A percentile compares a stretch with the other conserved stretches of the same genome.
phyloP scores from a whole-genome alignment of 2,797 vertebrate genomes.

The Pseudochromis fuscus region DNA sequence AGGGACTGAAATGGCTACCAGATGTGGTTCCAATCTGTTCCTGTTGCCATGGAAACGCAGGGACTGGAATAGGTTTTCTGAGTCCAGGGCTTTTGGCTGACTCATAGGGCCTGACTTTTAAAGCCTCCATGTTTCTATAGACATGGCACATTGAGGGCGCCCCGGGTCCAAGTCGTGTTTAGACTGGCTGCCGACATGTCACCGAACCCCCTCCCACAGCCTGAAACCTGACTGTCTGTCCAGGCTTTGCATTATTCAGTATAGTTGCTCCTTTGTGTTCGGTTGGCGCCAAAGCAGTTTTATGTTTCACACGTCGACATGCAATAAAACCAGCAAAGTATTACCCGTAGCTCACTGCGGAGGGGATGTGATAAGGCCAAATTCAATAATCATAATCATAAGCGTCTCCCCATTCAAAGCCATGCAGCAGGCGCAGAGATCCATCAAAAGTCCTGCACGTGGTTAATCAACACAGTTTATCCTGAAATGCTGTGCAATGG shows the following conservation, averaged over 20 bases:
- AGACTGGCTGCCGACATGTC: slow-evolving; percentile 81
- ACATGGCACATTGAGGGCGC: slow-evolving; percentile 69
- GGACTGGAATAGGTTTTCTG: slow-evolving; percentile 83
- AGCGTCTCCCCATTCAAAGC: slow-evolving; percentile 7
- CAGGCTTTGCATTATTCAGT: slow-evolving; percentile 53
- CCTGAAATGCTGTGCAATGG: slow-evolving; percentile 18
- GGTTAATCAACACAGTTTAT: slow-evolving; percentile 40
- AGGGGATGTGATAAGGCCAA: slow-evolving; percentile 15
- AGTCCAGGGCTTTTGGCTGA: slow-evolving; percentile 81
- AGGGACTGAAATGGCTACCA: slow-evolving; percentile 93
- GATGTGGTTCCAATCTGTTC: slow-evolving; percentile 94
- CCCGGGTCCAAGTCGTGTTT: slow-evolving; percentile 80
- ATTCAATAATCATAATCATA: slow-evolving; percentile 29
- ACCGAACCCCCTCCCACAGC: slow-evolving; percentile 69
- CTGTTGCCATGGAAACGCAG: slow-evolving; percentile 84
- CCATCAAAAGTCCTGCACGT: slow-evolving; percentile 26
- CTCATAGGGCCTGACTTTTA: slow-evolving; percentile 73
- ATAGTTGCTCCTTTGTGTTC: slow-evolving; percentile 60
- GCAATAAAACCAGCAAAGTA: slow-evolving; percentile 23
- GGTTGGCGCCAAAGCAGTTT: slow-evolving; percentile 43
- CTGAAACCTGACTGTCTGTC: slow-evolving; percentile 56
- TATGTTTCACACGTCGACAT: slow-evolving; percentile 44
- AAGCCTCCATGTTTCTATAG: slow-evolving; percentile 78
- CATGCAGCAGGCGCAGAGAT: slow-evolving; percentile 40
- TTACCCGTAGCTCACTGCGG: slow-evolving; percentile 16